These are phyloP conservation scores for Trisateles emortualis DNA, from an alignment of 2,888 invertebrate species.

Conservation along the genomic window DNA sequence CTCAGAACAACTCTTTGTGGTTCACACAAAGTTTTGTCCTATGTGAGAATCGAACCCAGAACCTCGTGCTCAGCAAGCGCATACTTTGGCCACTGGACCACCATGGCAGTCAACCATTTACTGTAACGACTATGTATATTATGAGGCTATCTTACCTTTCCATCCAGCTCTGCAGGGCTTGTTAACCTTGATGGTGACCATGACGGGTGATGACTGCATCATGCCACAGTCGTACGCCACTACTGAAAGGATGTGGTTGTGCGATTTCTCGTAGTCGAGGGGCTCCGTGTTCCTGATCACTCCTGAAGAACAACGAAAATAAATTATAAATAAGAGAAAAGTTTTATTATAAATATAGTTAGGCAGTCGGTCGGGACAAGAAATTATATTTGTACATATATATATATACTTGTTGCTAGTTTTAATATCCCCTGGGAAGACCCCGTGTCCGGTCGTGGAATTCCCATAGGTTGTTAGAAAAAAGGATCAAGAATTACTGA, in stretches of 20 bases:
- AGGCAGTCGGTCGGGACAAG: too few species aligned
- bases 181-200: slow-evolving; percentile 98
- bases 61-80: too few species aligned
- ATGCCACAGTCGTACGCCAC: slow-evolving; percentile 99
- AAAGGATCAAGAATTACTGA: slow-evolving; percentile 8
- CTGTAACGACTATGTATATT: too few species aligned
- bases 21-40: too few species aligned
- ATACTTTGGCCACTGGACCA: too few species aligned
- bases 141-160: slow-evolving; percentile 87
- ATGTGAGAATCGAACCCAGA: too few species aligned
- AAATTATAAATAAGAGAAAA: too few species aligned
- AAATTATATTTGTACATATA: too few species aligned
- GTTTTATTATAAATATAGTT: too few species aligned
- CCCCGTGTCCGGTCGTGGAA: not conserved
- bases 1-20: too few species aligned
- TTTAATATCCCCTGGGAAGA: not conserved
- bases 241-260: slow-evolving; percentile 98
- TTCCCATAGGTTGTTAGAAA: slow-evolving; percentile 5
- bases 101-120: too few species aligned
- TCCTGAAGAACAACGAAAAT: slow-evolving; percentile 68
- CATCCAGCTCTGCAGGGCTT: slow-evolving; percentile 93
- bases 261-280: slow-evolving; percentile 96
- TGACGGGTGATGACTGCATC: slow-evolving; percentile 96
- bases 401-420: not conserved
- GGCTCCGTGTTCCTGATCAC: slow-evolving; percentile 98